phyloP scores from a whole-genome alignment of 2,113 vertebrate species.

The Bubo blakistoni region DNA sequence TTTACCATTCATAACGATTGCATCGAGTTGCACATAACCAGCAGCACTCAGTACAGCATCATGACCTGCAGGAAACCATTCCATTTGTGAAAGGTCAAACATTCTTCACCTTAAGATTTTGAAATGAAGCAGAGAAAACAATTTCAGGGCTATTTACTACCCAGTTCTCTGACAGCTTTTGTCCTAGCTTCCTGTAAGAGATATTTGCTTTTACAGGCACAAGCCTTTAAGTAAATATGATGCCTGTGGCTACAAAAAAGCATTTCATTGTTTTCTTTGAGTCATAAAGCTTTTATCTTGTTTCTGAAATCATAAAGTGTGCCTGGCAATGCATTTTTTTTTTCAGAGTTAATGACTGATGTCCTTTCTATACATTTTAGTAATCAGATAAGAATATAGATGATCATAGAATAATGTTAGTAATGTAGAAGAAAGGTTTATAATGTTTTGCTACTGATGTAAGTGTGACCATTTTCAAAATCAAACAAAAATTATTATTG shows the following conservation, averaged over 20 bases:
- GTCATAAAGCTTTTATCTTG: conserved; percentile 69
- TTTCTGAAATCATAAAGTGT: conserved; percentile 66
- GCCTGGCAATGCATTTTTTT: conserved; percentile 49
- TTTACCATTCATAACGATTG: conserved; percentile 76
- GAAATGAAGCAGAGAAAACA: conserved; percentile 76
- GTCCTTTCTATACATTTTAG: conserved; percentile 18
- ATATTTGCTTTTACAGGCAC: conserved; percentile 69
- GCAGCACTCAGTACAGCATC: conserved; percentile 70
- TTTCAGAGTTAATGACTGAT: conserved; percentile 34
- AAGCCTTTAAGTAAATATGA: conserved; percentile 73
- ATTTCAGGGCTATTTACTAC: conserved; percentile 75
- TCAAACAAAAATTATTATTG: neutral
- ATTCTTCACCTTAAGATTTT: conserved; percentile 71
- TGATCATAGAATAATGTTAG: neutral
- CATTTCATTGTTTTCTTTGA: conserved; percentile 66
- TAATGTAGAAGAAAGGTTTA: neutral
- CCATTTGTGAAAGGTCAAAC: conserved; percentile 77
- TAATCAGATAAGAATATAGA: conserved; percentile 44
- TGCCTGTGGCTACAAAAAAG: conserved; percentile 61
- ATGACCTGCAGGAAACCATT: conserved; percentile 74
- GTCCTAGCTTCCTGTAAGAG: conserved; percentile 68
- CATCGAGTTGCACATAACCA: conserved; percentile 75
- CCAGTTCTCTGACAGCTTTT: conserved; percentile 67
- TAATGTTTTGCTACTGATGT: neutral
- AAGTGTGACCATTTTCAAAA: neutral